A percentile compares a stretch with the other conserved stretches of the same genome.
Evolutionary conservation across 2,113 vertebrate species (phyloP).

Genomic region (Otus sunia): DNA sequence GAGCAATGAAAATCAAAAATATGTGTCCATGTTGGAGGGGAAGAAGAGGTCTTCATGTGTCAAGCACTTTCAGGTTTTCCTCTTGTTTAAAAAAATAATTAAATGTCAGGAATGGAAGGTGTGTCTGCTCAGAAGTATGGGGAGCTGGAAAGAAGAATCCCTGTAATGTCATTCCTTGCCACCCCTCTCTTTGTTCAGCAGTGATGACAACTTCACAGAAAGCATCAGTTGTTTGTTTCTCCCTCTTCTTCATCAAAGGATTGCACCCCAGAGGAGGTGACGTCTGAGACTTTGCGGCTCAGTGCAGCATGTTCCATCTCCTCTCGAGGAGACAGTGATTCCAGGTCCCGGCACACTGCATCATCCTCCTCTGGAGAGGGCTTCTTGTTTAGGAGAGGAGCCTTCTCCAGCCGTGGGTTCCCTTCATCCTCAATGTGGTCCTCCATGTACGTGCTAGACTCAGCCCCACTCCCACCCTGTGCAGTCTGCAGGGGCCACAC

Average conservation of each 20-base stretch:
- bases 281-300: constrained; percentile 90
- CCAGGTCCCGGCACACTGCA: constrained; percentile 88
- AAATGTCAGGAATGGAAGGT: constrained; percentile 42
- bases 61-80: constrained; percentile 22
- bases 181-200: constrained; percentile 42
- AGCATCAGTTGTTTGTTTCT: constrained; percentile 81
- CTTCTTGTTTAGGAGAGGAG: constrained; percentile 84
- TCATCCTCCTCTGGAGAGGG: constrained; percentile 85
- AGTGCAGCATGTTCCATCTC: constrained; percentile 85
- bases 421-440: constrained; percentile 83
- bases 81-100: constrained; percentile 60
- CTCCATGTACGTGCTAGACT: constrained; percentile 79
- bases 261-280: constrained; percentile 87
- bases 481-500: constrained; percentile 84
- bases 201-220: constrained; percentile 24
- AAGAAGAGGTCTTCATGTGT: neutral
- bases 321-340: constrained; percentile 87
- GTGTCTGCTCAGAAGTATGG: constrained; percentile 1
- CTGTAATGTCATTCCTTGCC: constrained; percentile 32
- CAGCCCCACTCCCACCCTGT: constrained; percentile 51
- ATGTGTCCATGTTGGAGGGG: neutral
- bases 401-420: constrained; percentile 81
- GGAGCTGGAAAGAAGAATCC: constrained; percentile 56
- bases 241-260: constrained; percentile 90
- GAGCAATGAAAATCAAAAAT: constrained; percentile 36